Percentiles rank a stretch among this genome's conserved stretches.
These are phyloP conservation scores for Poeciliopsis presidionis DNA, from an alignment of 2,797 vertebrate genomes.

Conservation along the genomic window DNA sequence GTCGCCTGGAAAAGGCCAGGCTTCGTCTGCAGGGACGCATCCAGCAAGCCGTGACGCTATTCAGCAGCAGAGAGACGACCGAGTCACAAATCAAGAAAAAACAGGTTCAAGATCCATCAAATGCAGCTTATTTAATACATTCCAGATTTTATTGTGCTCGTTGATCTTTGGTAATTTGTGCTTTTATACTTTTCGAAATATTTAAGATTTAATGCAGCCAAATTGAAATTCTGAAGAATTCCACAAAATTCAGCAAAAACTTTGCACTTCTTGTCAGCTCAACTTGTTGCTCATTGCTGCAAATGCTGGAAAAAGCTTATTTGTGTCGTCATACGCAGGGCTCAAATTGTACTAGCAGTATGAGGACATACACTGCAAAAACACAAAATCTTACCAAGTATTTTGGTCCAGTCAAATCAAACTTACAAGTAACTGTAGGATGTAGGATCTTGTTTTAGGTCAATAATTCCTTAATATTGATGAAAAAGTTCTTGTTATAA, in stretches of 20 bases:
- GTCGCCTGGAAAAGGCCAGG: constrained; percentile 82
- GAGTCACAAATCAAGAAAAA: constrained; percentile 79
- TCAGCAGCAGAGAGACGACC: constrained; percentile 75
- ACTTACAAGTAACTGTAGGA: too few relatives aligned
- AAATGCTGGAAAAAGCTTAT: neutral
- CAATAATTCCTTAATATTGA: too few relatives aligned
- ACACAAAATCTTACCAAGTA: too few relatives aligned
- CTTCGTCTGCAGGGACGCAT: constrained; percentile 81
- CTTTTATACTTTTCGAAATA: too few relatives aligned
- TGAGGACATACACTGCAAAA: neutral
- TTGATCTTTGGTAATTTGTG: too few relatives aligned
- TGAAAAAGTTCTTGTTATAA: too few relatives aligned
- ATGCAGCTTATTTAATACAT: neutral
- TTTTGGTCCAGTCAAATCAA: too few relatives aligned
- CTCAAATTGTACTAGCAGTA: neutral
- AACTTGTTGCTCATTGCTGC: neutral
- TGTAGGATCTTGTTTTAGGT: too few relatives aligned
- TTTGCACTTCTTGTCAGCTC: too few relatives aligned
- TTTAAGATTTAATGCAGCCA: neutral
- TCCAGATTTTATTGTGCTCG: neutral
- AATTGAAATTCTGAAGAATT: too few relatives aligned
- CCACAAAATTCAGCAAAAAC: too few relatives aligned
- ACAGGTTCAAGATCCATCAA: constrained; percentile 74
- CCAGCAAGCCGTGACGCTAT: constrained; percentile 78
- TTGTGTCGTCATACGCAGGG: constrained; percentile 25